Conservation (phyloP, 2,797 vertebrate genomes). For the Selene dorsalis region DNA sequence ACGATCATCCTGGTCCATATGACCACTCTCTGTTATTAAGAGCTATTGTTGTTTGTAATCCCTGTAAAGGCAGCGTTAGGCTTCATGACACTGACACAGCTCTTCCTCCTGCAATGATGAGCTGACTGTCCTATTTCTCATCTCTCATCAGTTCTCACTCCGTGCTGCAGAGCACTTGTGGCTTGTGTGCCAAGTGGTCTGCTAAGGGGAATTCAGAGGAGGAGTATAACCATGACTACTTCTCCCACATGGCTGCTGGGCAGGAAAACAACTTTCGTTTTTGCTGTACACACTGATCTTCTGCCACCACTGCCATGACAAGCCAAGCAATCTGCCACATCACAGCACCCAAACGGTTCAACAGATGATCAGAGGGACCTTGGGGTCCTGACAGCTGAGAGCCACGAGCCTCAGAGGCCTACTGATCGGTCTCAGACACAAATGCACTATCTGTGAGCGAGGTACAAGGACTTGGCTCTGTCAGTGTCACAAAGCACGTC, state of each 20-base stretch:
- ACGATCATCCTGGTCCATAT: constrained; percentile 23
- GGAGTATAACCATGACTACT: constrained; percentile 71
- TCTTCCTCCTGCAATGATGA: constrained; percentile 22
- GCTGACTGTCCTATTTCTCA: constrained; percentile 29
- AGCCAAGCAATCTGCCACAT: constrained; percentile 63
- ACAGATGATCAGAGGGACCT: constrained; percentile 34
- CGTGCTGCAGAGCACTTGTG: constrained; percentile 48
- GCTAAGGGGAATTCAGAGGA: constrained; percentile 52
- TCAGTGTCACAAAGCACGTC: constrained; percentile 31
- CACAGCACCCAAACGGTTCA: constrained; percentile 32
- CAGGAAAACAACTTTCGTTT: constrained; percentile 64
- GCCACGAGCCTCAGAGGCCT: constrained; percentile 19
- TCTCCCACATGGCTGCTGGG: constrained; percentile 65
- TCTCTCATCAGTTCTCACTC: constrained; percentile 16
- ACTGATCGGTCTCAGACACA: constrained; percentile 12
- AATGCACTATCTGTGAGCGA: constrained; percentile 5
- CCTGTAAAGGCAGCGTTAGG: constrained; percentile 1
- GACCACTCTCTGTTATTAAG: constrained; percentile 6
- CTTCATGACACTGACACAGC: constrained; percentile 15
- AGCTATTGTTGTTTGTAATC: constrained; percentile 31
- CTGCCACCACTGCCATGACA: constrained; percentile 41
- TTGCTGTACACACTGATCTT: constrained; percentile 47
- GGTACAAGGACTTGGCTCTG: constrained; percentile 14
- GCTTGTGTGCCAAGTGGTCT: constrained; percentile 57
- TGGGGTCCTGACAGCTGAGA: constrained; percentile 42